These are phyloP conservation scores for Tragopan temminckii DNA, from an alignment of 2,797 vertebrate species.

Conservation along the genomic window DNA sequence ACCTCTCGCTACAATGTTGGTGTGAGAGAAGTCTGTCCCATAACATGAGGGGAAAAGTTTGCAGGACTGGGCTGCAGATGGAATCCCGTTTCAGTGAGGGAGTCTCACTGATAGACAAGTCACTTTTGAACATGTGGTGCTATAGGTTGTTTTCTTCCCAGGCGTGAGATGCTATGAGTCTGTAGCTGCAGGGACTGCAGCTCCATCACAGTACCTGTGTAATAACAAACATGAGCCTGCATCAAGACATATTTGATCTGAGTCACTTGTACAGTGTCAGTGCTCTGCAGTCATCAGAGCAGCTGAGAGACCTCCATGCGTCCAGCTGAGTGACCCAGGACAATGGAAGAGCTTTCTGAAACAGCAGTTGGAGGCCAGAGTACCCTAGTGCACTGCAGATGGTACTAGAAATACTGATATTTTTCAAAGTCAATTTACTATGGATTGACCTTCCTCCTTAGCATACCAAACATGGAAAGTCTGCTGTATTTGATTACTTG, in stretches of 20 bases:
- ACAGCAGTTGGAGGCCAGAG: not conserved
- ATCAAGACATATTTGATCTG: not conserved
- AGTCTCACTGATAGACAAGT: not conserved
- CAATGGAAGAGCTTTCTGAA: not conserved
- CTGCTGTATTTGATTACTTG: not conserved
- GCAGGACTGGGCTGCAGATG: not conserved
- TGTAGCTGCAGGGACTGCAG: not conserved
- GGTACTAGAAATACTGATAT: not conserved
- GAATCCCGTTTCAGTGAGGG: not conserved
- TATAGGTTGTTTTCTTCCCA: fast-evolving
- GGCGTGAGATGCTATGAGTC: not conserved
- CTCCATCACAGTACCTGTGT: not conserved
- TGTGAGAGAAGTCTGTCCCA: not conserved
- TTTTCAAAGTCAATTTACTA: not conserved
- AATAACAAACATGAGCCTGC: not conserved
- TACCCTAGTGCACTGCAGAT: not conserved
- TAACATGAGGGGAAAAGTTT: not conserved
- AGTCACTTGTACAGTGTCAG: not conserved
- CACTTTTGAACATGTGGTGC: fast-evolving
- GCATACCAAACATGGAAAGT: not conserved
- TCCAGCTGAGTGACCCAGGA: not conserved
- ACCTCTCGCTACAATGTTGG: not conserved
- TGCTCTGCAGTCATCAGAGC: not conserved
- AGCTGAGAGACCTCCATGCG: not conserved
- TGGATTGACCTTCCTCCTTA: not conserved